Evolutionary conservation across 2,113 vertebrate species (phyloP).

Genomic region (Propithecus coquereli): DNA sequence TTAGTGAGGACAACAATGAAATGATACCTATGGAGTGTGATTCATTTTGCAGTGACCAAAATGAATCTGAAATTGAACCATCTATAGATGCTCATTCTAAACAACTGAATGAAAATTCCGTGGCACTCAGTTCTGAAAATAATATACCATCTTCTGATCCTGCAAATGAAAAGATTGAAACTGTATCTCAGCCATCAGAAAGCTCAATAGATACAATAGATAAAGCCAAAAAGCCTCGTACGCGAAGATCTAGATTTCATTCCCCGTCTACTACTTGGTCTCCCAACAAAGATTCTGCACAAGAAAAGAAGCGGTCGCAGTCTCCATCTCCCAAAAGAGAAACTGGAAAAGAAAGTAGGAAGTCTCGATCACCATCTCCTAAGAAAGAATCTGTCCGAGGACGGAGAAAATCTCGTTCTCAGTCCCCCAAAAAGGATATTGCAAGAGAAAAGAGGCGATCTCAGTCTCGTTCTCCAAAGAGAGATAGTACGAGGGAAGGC

Average conservation of each 20-base stretch:
- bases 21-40: slow-evolving; percentile 94
- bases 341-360: slow-evolving; percentile 62
- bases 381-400: slow-evolving; percentile 84
- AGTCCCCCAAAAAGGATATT: slow-evolving; percentile 76
- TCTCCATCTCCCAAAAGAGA: slow-evolving; percentile 81
- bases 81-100: slow-evolving; percentile 59
- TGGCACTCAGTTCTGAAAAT: slow-evolving; percentile 42
- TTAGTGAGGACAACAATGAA: slow-evolving; percentile 88
- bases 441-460: slow-evolving; percentile 73
- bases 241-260: slow-evolving; percentile 93
- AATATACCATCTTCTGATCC: slow-evolving; percentile 37
- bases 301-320: slow-evolving; percentile 83
- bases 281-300: slow-evolving; percentile 83
- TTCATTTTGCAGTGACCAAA: slow-evolving; percentile 88
- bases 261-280: slow-evolving; percentile 96
- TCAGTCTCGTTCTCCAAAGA: slow-evolving; percentile 81
- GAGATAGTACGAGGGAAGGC: slow-evolving; percentile 70
- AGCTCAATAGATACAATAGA: slow-evolving; percentile 62
- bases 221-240: slow-evolving; percentile 82
- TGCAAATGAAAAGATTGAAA: slow-evolving; percentile 73
- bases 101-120: slow-evolving; percentile 52
- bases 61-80: slow-evolving; percentile 78
- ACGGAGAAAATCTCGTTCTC: slow-evolving; percentile 79
- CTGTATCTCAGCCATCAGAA: slow-evolving; percentile 68
- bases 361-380: slow-evolving; percentile 82